These are phyloP conservation scores for Cyclura pinguis DNA, from an alignment of 2,797 vertebrate genomes.

Conservation along the genomic window DNA sequence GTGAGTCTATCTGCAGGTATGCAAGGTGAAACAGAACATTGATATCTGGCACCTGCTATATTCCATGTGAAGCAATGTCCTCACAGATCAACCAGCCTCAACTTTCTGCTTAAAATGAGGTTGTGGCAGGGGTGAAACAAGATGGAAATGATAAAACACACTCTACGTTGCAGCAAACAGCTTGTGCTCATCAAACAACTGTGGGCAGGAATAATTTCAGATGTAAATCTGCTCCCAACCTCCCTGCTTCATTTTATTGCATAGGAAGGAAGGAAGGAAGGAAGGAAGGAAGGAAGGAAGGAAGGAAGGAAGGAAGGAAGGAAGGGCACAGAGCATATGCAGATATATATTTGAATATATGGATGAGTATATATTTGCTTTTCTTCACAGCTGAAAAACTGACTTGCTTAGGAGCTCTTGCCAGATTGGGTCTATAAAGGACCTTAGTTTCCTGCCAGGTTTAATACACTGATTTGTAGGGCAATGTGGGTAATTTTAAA, in stretches of 20 bases:
- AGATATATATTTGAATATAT: not conserved
- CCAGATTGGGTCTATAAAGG: conserved; percentile 49
- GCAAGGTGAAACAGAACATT: too few relatives aligned
- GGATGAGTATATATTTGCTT: conserved; percentile 55
- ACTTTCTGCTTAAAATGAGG: not conserved
- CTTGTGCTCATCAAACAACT: not conserved
- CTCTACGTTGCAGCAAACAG: not conserved
- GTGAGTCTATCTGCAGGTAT: too few relatives aligned
- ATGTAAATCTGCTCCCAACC: conserved; percentile 27
- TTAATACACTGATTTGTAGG: conserved; percentile 52
- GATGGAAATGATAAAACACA: not conserved
- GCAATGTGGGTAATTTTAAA: conserved; percentile 44
- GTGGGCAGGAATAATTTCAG: not conserved
- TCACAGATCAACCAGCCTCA: not conserved
- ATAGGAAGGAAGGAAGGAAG: not conserved
- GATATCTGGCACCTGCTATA: not conserved
- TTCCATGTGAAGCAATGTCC: not conserved
- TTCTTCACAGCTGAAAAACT: conserved; percentile 56
- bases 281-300: too few relatives aligned
- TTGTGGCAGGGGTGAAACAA: not conserved
- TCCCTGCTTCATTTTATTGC: not conserved
- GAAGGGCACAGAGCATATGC: not conserved
- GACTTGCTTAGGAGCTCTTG: conserved; percentile 48
- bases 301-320: not conserved
- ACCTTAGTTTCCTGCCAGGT: conserved; percentile 55